Conservation (phyloP, 2,113 vertebrate species). For the Heterocephalus glaber region DNA sequence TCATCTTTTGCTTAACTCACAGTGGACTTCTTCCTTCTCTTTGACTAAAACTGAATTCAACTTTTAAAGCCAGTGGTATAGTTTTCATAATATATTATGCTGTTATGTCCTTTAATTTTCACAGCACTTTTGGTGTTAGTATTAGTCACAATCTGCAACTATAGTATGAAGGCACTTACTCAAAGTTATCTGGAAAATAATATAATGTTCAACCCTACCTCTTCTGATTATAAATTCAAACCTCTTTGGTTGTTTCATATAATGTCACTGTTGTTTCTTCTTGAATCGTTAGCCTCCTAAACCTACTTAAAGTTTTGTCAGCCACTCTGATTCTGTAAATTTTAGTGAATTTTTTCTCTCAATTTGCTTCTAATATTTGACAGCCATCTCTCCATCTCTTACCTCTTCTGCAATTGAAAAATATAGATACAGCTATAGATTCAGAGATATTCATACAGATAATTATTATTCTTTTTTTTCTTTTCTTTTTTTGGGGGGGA, state of each 20-base stretch:
- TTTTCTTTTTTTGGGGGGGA: neutral
- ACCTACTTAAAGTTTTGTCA: conserved; percentile 1
- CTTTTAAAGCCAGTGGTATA: neutral
- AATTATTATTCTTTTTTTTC: neutral
- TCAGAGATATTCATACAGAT: neutral
- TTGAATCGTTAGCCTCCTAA: neutral
- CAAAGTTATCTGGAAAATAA: neutral
- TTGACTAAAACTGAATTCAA: conserved; percentile 23
- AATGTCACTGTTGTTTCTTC: neutral
- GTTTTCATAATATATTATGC: neutral
- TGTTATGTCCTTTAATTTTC: conserved; percentile 17
- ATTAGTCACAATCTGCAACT: neutral
- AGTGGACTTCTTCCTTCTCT: neutral
- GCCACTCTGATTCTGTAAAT: neutral
- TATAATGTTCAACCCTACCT: neutral
- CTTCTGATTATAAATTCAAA: conserved; percentile 24
- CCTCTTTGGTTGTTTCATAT: neutral
- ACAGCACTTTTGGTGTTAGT: neutral
- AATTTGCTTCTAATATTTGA: neutral
- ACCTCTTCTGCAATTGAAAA: conserved; percentile 39
- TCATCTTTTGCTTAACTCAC: neutral
- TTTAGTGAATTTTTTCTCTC: neutral
- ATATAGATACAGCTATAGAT: neutral
- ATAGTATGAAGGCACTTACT: neutral
- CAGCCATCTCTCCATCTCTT: neutral